These are phyloP conservation scores for Sus cebifrons DNA, from an alignment of 2,797 vertebrate genomes.

Conservation along the genomic window DNA sequence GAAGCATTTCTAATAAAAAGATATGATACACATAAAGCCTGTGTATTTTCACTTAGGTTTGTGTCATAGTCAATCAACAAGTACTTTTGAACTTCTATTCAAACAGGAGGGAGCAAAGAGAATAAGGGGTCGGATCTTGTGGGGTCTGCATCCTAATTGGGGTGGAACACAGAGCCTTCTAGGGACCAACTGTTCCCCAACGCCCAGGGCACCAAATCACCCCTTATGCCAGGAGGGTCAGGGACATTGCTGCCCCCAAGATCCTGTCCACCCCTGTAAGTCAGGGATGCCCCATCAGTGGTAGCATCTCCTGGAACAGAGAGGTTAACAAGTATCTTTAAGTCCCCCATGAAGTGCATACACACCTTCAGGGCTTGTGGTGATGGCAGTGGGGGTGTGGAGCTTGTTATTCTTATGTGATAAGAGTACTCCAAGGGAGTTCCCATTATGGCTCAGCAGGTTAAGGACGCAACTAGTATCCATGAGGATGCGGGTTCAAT, in stretches of 20 bases:
- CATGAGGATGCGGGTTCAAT: no score
- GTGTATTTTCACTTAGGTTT: not conserved
- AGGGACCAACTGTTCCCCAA: not conserved
- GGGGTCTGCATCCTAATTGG: not conserved
- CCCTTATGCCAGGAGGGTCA: not conserved
- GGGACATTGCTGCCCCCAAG: not conserved
- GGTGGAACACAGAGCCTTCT: not conserved
- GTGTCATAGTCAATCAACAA: not conserved
- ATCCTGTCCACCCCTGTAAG: rapidly evolving
- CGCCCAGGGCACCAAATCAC: rapidly evolving
- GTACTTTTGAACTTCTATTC: no score
- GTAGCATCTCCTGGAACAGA: not conserved
- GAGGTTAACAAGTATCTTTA: not conserved
- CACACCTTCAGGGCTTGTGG: not conserved
- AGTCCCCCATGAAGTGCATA: no score
- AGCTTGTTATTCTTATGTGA: not conserved
- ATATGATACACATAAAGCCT: not conserved
- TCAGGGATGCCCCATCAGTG: rapidly evolving
- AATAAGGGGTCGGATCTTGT: no score
- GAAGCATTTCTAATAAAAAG: not conserved
- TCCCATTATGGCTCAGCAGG: no score
- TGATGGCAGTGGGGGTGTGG: not conserved
- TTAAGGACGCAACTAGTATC: no score
- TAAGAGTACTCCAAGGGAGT: not conserved
- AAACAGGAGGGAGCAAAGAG: no score